Percentiles rank a stretch among this genome's conserved stretches.
These are phyloP conservation scores for Cirrhinus molitorella DNA, from an alignment of 2,797 vertebrate species.

Conservation along the genomic window DNA sequence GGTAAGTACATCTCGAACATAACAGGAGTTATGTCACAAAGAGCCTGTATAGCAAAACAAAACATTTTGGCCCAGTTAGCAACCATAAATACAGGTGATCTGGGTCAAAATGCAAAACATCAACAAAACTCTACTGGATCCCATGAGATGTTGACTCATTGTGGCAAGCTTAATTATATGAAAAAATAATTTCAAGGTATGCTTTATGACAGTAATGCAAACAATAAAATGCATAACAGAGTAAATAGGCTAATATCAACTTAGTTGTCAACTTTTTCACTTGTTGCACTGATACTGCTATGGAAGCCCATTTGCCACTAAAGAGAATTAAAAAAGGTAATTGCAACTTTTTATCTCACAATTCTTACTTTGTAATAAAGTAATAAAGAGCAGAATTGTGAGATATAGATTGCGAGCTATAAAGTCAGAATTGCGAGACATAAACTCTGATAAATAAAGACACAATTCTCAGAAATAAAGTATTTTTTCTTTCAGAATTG, in stretches of 20 bases:
- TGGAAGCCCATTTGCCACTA: too few species aligned
- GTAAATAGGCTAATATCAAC: neutral
- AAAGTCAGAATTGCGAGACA: too few species aligned
- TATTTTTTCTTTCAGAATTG: too few species aligned
- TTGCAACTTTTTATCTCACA: too few species aligned
- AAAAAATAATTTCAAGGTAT: neutral
- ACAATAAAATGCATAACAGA: neutral
- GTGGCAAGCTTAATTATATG: neutral
- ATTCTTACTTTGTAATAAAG: too few species aligned
- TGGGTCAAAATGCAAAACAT: neutral
- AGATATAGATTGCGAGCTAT: too few species aligned
- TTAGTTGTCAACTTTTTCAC: neutral
- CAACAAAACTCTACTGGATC: neutral
- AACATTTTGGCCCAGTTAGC: neutral
- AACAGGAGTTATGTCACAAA: neutral
- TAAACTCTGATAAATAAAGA: too few species aligned
- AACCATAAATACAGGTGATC: neutral
- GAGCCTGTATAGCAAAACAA: neutral
- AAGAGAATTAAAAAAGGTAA: too few species aligned
- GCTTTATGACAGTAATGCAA: neutral
- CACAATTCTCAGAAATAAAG: too few species aligned
- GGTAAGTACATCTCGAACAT: neutral
- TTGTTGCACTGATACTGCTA: neutral
- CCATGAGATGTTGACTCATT: neutral
- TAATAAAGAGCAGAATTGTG: too few species aligned